phyloP scores from a whole-genome alignment of 2,113 vertebrate genomes.

The Sebastes schlegelii region DNA sequence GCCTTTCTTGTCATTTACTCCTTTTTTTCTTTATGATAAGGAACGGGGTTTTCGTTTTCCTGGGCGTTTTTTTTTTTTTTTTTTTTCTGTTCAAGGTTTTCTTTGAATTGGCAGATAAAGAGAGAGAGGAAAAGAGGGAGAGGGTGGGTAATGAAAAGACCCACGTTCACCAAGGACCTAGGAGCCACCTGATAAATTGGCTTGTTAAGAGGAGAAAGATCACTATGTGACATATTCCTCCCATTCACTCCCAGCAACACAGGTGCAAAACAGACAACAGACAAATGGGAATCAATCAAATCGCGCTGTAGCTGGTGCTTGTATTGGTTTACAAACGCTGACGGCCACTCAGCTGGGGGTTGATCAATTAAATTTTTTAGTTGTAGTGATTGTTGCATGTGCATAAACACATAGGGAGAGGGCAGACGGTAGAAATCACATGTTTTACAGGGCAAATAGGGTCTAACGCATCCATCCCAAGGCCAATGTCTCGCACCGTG shows the following conservation, averaged over 20 bases:
- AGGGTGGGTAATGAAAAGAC: constrained; percentile 73
- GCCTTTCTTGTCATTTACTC: constrained; percentile 62
- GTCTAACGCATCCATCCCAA: constrained; percentile 65
- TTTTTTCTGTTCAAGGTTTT: constrained; percentile 87
- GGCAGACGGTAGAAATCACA: constrained; percentile 48
- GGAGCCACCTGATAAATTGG: constrained; percentile 78
- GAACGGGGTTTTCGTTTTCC: neutral
- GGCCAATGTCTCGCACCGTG: constrained; percentile 56
- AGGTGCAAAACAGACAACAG: constrained; percentile 69
- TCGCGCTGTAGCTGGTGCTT: constrained; percentile 57
- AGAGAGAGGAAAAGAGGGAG: constrained; percentile 77
- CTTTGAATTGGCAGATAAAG: constrained; percentile 91
- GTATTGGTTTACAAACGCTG: constrained; percentile 54
- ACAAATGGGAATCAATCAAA: constrained; percentile 70
- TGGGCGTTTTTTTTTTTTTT: constrained; percentile 14
- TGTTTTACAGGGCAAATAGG: constrained; percentile 50
- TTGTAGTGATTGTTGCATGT: constrained; percentile 37
- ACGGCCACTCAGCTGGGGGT: constrained; percentile 27
- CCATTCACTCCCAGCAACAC: constrained; percentile 68
- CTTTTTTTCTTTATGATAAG: constrained; percentile 51
- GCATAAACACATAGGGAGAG: constrained; percentile 31
- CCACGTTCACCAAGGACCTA: constrained; percentile 64
- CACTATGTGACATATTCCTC: constrained; percentile 69
- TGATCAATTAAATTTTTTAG: constrained; percentile 58
- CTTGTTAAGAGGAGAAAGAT: constrained; percentile 77